These are phyloP conservation scores for Zhuqinia jingwanae DNA, from an alignment of 2,888 invertebrate species.

Conservation along the genomic window DNA sequence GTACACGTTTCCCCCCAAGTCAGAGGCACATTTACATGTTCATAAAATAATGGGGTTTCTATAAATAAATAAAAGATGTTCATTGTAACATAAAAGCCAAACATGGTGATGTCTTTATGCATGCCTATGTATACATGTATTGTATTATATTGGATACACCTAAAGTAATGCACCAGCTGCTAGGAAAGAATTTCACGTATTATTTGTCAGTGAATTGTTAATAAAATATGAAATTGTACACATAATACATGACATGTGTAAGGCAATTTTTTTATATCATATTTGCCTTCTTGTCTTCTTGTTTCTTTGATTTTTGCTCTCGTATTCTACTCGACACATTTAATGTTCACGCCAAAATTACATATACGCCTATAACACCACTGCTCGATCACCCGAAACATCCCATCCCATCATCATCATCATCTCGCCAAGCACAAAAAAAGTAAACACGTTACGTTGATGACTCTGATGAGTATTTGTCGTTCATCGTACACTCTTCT, in stretches of 20 bases:
- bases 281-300: neutral
- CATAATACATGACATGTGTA: neutral
- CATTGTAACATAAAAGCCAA: too few relatives aligned
- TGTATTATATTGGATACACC: too few relatives aligned
- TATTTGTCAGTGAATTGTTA: neutral
- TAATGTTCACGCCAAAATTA: slow-evolving; percentile 11
- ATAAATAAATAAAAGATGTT: too few relatives aligned
- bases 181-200: too few relatives aligned
- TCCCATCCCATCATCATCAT: slow-evolving; percentile 15
- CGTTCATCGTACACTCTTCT: slow-evolving; percentile 23
- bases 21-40: too few relatives aligned
- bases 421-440: neutral
- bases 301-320: neutral
- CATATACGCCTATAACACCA: neutral
- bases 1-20: neutral
- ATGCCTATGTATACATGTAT: too few relatives aligned
- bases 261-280: neutral
- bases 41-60: too few relatives aligned
- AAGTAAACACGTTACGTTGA: neutral
- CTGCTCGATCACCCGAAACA: neutral
- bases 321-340: slow-evolving; percentile 12
- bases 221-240: neutral
- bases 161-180: too few relatives aligned
- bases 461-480: neutral
- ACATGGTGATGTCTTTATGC: too few relatives aligned